These are phyloP conservation scores for Scolopax rusticola DNA, from an alignment of 2,797 vertebrate species.

Conservation along the genomic window DNA sequence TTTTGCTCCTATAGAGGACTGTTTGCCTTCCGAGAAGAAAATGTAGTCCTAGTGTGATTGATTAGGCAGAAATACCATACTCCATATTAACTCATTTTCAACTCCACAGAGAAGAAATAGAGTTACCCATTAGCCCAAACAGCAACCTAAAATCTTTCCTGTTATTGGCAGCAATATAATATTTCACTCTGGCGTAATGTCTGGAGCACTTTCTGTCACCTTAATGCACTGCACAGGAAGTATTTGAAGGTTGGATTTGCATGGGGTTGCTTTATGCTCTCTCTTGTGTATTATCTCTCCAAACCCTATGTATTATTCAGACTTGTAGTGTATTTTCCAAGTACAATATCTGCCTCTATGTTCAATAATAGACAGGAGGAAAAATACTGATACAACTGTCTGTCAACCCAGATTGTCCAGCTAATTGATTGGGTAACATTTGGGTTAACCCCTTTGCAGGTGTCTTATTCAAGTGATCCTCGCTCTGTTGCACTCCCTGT, in stretches of 20 bases:
- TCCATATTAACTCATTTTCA: not conserved
- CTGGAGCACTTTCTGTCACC: not conserved
- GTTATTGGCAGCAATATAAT: not conserved
- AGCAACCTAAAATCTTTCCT: not conserved
- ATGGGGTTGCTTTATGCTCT: not conserved
- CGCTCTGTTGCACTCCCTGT: not conserved
- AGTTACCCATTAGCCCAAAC: not conserved
- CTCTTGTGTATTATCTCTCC: not conserved
- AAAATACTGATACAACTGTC: not conserved
- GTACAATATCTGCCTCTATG: not conserved
- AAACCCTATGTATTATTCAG: not conserved
- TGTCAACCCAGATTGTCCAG: not conserved
- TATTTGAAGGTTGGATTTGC: not conserved
- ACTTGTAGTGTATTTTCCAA: not conserved
- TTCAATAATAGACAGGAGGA: not conserved
- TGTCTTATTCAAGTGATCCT: not conserved
- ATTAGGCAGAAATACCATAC: not conserved
- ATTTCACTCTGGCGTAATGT: not conserved
- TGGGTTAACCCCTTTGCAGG: not conserved
- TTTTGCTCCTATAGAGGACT: not conserved
- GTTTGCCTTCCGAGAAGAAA: not conserved
- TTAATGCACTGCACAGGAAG: not conserved
- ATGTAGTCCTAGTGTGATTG: not conserved
- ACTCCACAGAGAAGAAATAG: not conserved
- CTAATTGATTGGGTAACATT: not conserved